These are phyloP conservation scores for Temnothorax rugatulus DNA, from an alignment of 2,888 invertebrate genomes.

Conservation along the genomic window DNA sequence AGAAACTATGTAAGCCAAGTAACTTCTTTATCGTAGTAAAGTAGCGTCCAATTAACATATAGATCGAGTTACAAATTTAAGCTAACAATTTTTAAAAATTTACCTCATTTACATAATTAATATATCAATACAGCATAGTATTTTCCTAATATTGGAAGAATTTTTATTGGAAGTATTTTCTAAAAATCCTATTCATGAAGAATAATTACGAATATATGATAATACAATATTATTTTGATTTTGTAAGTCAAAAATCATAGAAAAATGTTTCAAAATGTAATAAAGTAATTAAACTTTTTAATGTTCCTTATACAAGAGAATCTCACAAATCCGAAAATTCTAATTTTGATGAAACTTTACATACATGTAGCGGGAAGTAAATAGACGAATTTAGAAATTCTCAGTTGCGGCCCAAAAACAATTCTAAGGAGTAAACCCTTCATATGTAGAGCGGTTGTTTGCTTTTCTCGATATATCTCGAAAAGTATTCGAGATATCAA, in stretches of 20 bases:
- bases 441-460: too few relatives aligned
- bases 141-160: not conserved
- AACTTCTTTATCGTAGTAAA: not conserved
- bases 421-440: too few relatives aligned
- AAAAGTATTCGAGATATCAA: too few relatives aligned
- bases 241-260: not conserved
- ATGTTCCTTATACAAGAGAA: not conserved
- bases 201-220: too few relatives aligned
- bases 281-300: not conserved
- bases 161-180: too few relatives aligned
- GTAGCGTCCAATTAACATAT: not conserved
- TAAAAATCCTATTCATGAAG: too few relatives aligned
- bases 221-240: not conserved
- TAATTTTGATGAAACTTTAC: too few relatives aligned
- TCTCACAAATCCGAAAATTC: too few relatives aligned
- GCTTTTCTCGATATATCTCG: too few relatives aligned
- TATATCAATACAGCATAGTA: not conserved
- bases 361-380: too few relatives aligned
- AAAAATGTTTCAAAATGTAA: not conserved
- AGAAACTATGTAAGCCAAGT: conserved; percentile 15
- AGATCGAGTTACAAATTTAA: not conserved
- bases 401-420: too few relatives aligned
- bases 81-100: not conserved
- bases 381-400: too few relatives aligned
- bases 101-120: not conserved